phyloP scores from a whole-genome alignment of 1,140 invertebrate species.

The Macrocentrus cingulum region DNA sequence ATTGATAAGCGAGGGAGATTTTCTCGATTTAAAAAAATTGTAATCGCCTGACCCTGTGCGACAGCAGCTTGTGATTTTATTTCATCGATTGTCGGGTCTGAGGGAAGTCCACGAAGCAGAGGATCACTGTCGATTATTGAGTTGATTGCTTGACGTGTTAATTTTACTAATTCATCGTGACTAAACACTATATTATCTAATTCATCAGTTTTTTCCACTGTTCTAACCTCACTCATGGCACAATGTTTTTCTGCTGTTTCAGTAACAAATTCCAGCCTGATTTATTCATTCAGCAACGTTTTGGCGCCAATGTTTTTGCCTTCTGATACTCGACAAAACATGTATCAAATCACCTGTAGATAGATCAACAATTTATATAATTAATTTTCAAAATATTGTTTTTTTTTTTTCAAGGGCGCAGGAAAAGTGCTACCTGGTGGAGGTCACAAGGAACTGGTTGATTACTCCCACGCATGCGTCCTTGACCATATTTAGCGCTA shows the following conservation, averaged over 20 bases:
- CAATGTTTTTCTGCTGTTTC: too few species aligned
- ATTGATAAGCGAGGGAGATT: conserved; percentile 46
- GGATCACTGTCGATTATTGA: conserved; percentile 53
- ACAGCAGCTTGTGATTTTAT: conserved; percentile 53
- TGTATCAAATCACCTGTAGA: too few species aligned
- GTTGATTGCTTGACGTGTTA: conserved; percentile 48
- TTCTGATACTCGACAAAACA: too few species aligned
- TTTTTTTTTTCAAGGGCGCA: too few species aligned
- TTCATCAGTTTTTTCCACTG: conserved; percentile 2
- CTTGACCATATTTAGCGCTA: conserved; percentile 10
- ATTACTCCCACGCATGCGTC: background rate
- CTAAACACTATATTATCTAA: conserved; percentile 27
- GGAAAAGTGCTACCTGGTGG: too few species aligned
- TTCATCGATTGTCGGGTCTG: conserved; percentile 52
- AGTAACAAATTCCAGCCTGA: too few species aligned
- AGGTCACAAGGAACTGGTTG: too few species aligned
- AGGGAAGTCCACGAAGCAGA: conserved; percentile 43
- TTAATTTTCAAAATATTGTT: too few species aligned
- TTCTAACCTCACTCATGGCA: too few species aligned
- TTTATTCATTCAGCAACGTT: too few species aligned
- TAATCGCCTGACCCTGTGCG: conserved; percentile 54
- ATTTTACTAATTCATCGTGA: conserved; percentile 49
- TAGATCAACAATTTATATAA: too few species aligned
- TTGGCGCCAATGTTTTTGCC: too few species aligned
- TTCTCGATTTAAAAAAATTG: conserved; percentile 48